These are phyloP conservation scores for Colius striatus DNA, from an alignment of 2,113 vertebrate genomes.

Conservation along the genomic window DNA sequence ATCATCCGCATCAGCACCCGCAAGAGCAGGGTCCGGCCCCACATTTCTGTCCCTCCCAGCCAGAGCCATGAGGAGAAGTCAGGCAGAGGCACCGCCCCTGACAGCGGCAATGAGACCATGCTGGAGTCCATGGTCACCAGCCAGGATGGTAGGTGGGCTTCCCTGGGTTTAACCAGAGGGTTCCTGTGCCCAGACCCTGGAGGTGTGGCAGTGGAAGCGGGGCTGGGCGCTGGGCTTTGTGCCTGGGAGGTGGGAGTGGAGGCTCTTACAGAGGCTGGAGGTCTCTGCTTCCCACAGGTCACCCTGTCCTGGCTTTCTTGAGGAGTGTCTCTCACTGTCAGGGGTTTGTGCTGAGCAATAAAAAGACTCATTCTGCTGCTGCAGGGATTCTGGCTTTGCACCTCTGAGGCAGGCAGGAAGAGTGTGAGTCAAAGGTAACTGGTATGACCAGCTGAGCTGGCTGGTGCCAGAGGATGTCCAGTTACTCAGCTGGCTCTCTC, in stretches of 20 bases:
- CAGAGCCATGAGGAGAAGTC: conserved; percentile 69
- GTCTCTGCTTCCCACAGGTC: background rate
- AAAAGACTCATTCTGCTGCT: background rate
- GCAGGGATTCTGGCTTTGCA: background rate
- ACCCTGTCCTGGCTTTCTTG: background rate
- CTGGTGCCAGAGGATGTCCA: conserved; percentile 37
- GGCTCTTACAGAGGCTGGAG: background rate
- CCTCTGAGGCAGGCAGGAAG: background rate
- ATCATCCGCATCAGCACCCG: conserved; percentile 98
- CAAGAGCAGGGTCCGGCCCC: conserved; percentile 78
- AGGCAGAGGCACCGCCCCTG: conserved; percentile 79
- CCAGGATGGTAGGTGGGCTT: conserved; percentile 83
- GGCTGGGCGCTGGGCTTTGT: background rate
- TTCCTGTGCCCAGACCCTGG: rapidly evolving
- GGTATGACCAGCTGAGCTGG: conserved; percentile 39
- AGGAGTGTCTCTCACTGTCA: background rate
- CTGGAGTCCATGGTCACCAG: conserved; percentile 84
- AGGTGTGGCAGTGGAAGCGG: background rate
- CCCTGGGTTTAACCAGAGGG: rapidly evolving
- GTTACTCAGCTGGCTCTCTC: background rate
- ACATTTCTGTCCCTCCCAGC: conserved; percentile 17
- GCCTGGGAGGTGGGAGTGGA: background rate
- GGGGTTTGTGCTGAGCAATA: background rate
- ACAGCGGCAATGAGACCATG: conserved; percentile 95
- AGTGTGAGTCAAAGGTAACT: conserved; percentile 40